Evolutionary conservation across 2,888 invertebrate genomes (phyloP), one percentile per base, ranked within the genome.

Genomic region (Nomada ruficornis): DNA sequence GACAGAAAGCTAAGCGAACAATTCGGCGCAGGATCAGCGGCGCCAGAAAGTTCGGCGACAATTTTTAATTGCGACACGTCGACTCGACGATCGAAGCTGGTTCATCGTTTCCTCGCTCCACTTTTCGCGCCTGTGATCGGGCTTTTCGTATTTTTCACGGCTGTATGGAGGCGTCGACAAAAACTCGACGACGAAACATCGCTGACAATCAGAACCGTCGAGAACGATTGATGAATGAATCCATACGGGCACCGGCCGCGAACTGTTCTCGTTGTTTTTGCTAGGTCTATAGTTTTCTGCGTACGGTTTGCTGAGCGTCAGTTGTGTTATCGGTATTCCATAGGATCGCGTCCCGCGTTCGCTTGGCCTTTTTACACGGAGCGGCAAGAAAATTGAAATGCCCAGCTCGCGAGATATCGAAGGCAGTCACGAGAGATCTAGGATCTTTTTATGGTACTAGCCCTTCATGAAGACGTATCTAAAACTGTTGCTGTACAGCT

Each of bases 1-100:
- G 50, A 20, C 23, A 64, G 64, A 73, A 68, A 79, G 15, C 70
- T 42, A 23, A 26, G 68, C 54, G 69, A 57, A 69, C 70, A 64
- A 74, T 83, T 77, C 63, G 55, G 67, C 69, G 70, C 36, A 42
- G 36, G 5, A 63, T 23, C 26, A 60, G 36, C 57, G 76, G 57
- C 75, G 64, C 76, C 78, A 74, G 71, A 83, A 85, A 87, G 84
- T 86, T 88, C 80, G 67, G 73, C 80, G 83, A 84, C 86, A 90
- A 88, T 89, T 89, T 89, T 88, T 86, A 89, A 90, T 90, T 89
- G 88, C 84, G 69, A 73, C 82, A 77, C 75, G 80, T 77, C 79
- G 72, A 70, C 83, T 67, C 52, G 52, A 60, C 65, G 77, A 82
- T 77, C 80, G 82, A 81, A 59, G 52, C 63, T 65, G 26, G 75